Evolutionary conservation across 2,888 invertebrate species (phyloP), one percentile per base, ranked within the genome.

Genomic region (Stegophylla sp.): DNA sequence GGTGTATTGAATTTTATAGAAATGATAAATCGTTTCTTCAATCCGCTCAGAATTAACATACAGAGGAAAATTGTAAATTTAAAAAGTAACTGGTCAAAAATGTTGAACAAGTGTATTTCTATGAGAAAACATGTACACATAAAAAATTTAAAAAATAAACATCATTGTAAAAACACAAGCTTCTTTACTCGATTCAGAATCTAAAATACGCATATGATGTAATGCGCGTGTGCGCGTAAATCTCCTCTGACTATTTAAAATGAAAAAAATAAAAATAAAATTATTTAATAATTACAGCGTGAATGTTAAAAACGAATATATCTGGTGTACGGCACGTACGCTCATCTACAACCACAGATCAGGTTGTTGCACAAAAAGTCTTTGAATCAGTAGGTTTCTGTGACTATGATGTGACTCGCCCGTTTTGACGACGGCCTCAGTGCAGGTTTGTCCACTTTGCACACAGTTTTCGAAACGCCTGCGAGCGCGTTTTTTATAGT

Each of bases 291-390:
- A 45, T n/a, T 48, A 51, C 5, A 13, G 15, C 9, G 12, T n/a
- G 4, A 1, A 10, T 28, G n/a, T n/a, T n/a, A n/a, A n/a, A n/a
- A n/a, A n/a, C n/a, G 23, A 59, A 73, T 41, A 53, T 45, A 15
- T 71, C 17, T 0, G n/a, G 15, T n/a, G 5, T 4, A 1, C 17
- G 7, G 17, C 5, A 71, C 15, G 10, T 17, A 43, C 15, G 4
- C 9, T 23, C 26, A 23, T 56, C n/a, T n/a, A n/a, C n/a, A n/a
- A n/a, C n/a, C n/a, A 10, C 7, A 13, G n/a, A 34, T 74, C 63
- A 10, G 10, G 51, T 64, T 23, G 34, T 63, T 63, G 48, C 73
- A 48, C 9, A 74, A 63, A 45, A 15, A 26, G n/a, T 34, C 63
- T 34, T 48, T 23, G 41, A 23, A 51, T 41, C 74, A 15, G 34